Base-by-base conservation (phyloP, 2,888 invertebrate genomes). In the Drosophila rellima region DNA sequence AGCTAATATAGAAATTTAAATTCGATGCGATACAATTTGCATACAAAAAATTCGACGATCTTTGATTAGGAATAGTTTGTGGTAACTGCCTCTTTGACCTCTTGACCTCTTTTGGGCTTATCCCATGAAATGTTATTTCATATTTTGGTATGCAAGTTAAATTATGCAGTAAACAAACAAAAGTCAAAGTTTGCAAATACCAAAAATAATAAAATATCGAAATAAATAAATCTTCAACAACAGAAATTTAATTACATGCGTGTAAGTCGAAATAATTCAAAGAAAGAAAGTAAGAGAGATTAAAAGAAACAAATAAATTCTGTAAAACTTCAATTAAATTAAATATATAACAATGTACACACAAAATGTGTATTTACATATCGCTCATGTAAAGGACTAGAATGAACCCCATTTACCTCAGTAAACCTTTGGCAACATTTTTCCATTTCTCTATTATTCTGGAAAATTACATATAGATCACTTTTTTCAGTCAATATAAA, bases 1-100 rank as follows among this genome's bases (percentile, higher is more conserved):
- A 55, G 76, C 65, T 37, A 63, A 55, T 51, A 20, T 39, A 31
- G 42, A 52, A 76, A 74, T 70, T 65, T 50, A 70, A 74, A 60
- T 74, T 8, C 35, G 23, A 60, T 42, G 18, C 56, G 3, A 33
- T 33, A 23, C 40, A 54, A 75, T 75, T 70, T 75, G 26, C 64
- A 56, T 56, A 17, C 33, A 35, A 23, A 20, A 35, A 42, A 13
- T 18, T 26, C 15, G 42, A 75, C 59, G 51, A 47, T 31, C 18
- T 11, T 17, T 40, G 64, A 55, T 64, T 75, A 44, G 47, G 50
- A 59, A 75, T 59, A 26, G 56, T 23, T 44, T 44, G 31, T 7
- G 55, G 44, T 15, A 23, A 20, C 44, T 56, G 17, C 23, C 44
- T 13, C 23, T n/a, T n/a, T n/a, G n/a, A n/a, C n/a, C n/a, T n/a